Evolutionary conservation across 2,113 vertebrate genomes (phyloP).

Genomic region (Periophthalmodon schlosseri): DNA sequence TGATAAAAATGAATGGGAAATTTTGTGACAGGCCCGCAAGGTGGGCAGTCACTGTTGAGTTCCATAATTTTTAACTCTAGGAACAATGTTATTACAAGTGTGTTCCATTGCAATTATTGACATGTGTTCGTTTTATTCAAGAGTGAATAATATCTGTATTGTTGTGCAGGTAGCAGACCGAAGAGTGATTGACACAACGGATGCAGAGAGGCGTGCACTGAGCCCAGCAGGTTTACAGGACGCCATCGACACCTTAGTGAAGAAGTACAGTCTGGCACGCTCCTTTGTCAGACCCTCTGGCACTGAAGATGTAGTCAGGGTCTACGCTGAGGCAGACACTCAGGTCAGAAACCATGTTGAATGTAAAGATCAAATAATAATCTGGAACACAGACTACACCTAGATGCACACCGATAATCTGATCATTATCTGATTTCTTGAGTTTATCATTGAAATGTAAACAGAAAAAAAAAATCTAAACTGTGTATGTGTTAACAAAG

Average conservation of each 20-base stretch:
- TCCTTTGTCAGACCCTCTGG: conserved; percentile 95
- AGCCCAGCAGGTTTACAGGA: conserved; percentile 88
- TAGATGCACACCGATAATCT: too few relatives aligned
- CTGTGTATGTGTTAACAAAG: too few relatives aligned
- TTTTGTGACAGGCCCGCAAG: too few relatives aligned
- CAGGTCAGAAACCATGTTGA: conserved; percentile 79
- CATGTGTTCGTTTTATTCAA: background rate
- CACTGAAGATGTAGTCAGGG: conserved; percentile 90
- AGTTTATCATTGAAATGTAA: background rate
- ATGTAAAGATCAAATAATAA: background rate
- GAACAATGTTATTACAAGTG: too few relatives aligned
- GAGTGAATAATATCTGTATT: background rate
- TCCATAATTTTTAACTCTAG: too few relatives aligned
- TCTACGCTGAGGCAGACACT: conserved; percentile 92
- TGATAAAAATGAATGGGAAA: too few relatives aligned
- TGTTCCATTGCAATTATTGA: background rate
- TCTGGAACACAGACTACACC: background rate
- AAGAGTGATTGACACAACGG: conserved; percentile 83
- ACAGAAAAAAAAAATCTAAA: too few relatives aligned
- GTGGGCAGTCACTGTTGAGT: too few relatives aligned
- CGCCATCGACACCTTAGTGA: conserved; percentile 80
- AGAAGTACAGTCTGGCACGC: conserved; percentile 79
- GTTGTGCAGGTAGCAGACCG: conserved; percentile 84
- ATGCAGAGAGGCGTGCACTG: conserved; percentile 85
- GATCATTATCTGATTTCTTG: background rate